A percentile compares a stretch with the other conserved stretches of the same genome.
Conservation (phyloP, 2,797 vertebrate genomes). For the Xerus rutilus region DNA sequence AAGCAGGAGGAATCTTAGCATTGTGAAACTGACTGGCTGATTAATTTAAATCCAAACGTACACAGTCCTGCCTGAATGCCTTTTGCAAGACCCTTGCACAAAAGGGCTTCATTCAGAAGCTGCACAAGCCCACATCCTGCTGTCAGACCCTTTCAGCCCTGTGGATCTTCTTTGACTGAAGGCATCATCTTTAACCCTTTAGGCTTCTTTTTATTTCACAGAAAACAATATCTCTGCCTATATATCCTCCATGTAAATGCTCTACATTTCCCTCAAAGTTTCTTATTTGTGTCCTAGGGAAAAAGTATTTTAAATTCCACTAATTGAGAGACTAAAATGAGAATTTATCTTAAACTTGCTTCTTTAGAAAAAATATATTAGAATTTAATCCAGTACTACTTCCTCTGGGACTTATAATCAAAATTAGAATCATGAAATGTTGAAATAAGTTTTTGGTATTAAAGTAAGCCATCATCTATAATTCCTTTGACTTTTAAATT, state of each 20-base stretch:
- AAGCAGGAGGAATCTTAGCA: conserved; percentile 50
- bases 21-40: conserved; percentile 66
- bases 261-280: conserved; percentile 35
- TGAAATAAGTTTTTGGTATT: conserved; percentile 66
- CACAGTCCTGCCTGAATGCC: neutral
- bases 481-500: conserved; percentile 72
- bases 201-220: conserved; percentile 27
- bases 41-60: conserved; percentile 72
- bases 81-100: conserved; percentile 51
- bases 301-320: conserved; percentile 72
- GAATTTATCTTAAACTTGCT: conserved; percentile 71
- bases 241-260: neutral
- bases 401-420: conserved; percentile 73
- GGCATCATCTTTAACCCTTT: conserved; percentile 39
- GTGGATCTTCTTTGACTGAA: neutral
- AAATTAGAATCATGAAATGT: conserved; percentile 73
- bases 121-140: neutral
- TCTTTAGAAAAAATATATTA: conserved; percentile 72
- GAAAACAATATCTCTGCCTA: conserved; percentile 41
- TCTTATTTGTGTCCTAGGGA: conserved; percentile 58
- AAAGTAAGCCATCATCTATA: conserved; percentile 60
- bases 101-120: conserved; percentile 38
- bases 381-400: conserved; percentile 66
- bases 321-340: conserved; percentile 72
- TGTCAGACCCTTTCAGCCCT: conserved; percentile 45